Conservation (phyloP, 2,113 vertebrate species). For the Periophthalmus modestus region DNA sequence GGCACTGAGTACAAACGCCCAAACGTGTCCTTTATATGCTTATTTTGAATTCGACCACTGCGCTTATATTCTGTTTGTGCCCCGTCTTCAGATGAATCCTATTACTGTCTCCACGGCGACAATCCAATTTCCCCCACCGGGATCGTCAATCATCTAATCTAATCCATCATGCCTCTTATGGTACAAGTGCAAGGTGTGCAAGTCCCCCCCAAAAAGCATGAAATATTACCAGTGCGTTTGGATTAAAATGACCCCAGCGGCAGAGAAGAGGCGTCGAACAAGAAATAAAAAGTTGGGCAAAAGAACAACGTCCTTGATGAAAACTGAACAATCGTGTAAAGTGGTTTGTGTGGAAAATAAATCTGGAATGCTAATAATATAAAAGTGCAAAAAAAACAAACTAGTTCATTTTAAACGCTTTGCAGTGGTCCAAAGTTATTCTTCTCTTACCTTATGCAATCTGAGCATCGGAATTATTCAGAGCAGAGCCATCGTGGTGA, state of each 20-base stretch:
- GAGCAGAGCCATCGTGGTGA: no score
- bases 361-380: background rate
- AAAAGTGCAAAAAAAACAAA: no score
- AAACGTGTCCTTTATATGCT: slow-evolving; percentile 34
- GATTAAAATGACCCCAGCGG: slow-evolving; percentile 64
- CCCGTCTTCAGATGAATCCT: slow-evolving; percentile 43
- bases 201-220: slow-evolving; percentile 30
- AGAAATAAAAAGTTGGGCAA: slow-evolving; percentile 1
- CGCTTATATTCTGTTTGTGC: slow-evolving; percentile 43
- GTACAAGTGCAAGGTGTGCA: slow-evolving; percentile 51
- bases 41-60: slow-evolving; percentile 40
- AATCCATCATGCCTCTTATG: slow-evolving; percentile 60
- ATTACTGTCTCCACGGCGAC: slow-evolving; percentile 46
- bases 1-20: slow-evolving; percentile 32
- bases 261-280: slow-evolving; percentile 20
- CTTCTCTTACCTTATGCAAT: no score
- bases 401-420: no score
- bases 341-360: background rate
- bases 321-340: background rate
- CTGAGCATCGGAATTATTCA: no score
- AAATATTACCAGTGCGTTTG: slow-evolving; percentile 44
- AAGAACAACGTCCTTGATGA: background rate
- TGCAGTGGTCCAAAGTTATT: no score
- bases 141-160: slow-evolving; percentile 68
- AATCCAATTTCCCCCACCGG: slow-evolving; percentile 67